Percentiles rank a stretch among this genome's conserved stretches.
Conservation (phyloP, 37 sponge, comb jelly and placozoan genomes). For the Crambe crambe region DNA sequence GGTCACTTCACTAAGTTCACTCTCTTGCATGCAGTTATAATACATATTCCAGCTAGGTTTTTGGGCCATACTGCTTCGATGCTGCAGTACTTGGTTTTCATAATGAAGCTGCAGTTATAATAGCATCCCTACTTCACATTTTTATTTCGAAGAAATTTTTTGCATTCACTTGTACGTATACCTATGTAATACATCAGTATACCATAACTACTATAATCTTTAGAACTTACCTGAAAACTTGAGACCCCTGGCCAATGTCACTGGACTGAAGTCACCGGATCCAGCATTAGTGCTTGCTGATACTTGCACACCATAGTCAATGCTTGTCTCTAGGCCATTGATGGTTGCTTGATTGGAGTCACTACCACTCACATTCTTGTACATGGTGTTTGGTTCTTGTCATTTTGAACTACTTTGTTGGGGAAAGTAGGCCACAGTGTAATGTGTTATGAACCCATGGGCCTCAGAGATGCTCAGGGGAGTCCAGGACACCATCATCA, state of each 20-base stretch:
- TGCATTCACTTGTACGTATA: too few species aligned
- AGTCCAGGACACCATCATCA: slow-evolving; percentile 4
- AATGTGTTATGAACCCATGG: background rate
- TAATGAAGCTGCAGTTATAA: too few species aligned
- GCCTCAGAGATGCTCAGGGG: slow-evolving; percentile 13
- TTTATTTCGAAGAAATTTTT: too few species aligned
- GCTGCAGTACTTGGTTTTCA: too few species aligned
- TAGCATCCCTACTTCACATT: too few species aligned
- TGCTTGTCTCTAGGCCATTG: background rate
- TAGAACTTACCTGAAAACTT: too few species aligned
- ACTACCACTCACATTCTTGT: background rate
- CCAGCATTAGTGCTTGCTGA: slow-evolving; percentile 8
- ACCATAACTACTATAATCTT: too few species aligned
- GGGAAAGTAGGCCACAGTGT: slow-evolving; percentile 4
- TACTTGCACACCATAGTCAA: slow-evolving; percentile 13
- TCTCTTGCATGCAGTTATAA: too few species aligned
- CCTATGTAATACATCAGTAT: too few species aligned
- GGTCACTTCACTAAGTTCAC: too few species aligned
- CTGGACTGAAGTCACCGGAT: background rate
- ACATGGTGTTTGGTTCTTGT: slow-evolving; percentile 5
- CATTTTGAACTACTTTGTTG: background rate
- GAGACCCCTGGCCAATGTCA: background rate
- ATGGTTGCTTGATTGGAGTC: slow-evolving; percentile 1
- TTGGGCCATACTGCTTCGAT: too few species aligned
- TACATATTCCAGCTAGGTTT: too few species aligned